Conservation (phyloP, 2,797 vertebrate genomes). For the Bovichtus diacanthus region DNA sequence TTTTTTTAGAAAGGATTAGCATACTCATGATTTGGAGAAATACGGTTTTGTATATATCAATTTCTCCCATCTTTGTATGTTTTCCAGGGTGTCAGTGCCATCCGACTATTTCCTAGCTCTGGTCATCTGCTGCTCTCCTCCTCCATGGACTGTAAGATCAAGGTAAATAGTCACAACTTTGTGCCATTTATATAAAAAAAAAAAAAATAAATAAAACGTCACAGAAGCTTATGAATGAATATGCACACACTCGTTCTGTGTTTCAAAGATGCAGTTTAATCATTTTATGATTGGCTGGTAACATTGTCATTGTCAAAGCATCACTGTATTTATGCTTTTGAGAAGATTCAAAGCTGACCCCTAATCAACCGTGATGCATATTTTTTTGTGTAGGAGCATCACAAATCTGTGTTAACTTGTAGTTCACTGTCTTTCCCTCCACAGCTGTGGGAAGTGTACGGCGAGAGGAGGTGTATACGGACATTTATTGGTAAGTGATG, state of each 20-base stretch:
- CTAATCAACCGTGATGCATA: neutral
- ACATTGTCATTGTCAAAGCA: neutral
- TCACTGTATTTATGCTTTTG: neutral
- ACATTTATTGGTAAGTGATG: slow-evolving; percentile 95
- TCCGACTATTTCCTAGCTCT: slow-evolving; percentile 93
- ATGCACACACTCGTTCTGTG: neutral
- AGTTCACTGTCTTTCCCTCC: slow-evolving; percentile 4
- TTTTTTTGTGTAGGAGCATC: too few species aligned
- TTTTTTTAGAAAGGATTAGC: neutral
- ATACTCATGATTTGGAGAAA: neutral
- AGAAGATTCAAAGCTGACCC: neutral
- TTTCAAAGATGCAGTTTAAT: neutral
- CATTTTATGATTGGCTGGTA: neutral
- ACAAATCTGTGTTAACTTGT: neutral
- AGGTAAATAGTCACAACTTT: slow-evolving; percentile 81
- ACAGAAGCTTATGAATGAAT: neutral
- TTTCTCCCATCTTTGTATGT: neutral
- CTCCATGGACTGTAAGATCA: slow-evolving; percentile 99
- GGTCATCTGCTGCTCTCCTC: slow-evolving; percentile 94
- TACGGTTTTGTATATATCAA: neutral
- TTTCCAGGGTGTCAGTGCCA: slow-evolving; percentile 95
- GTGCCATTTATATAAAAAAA: neutral
- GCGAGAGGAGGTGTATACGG: slow-evolving; percentile 92
- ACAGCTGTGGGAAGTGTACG: slow-evolving; percentile 97
- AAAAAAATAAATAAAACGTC: too few species aligned